Percentiles rank a stretch among this genome's conserved stretches.
Conservation (phyloP, 2,797 vertebrate genomes). For the Sus cebifrons region DNA sequence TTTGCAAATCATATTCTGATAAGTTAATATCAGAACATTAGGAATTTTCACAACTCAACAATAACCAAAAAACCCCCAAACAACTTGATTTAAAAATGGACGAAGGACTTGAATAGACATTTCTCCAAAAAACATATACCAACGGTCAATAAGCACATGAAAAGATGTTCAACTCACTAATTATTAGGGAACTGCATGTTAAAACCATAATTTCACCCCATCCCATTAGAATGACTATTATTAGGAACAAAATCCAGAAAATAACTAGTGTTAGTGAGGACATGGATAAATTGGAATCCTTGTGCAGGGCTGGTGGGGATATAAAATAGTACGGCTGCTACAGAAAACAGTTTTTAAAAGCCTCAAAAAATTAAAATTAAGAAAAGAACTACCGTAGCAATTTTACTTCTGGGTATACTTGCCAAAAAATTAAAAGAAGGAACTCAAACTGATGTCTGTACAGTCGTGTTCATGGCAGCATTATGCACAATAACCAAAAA, state of each 20-base stretch:
- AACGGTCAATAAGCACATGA: neutral
- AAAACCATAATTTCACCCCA: neutral
- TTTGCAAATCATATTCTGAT: neutral
- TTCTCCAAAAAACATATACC: neutral
- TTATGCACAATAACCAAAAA: neutral
- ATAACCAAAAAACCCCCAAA: neutral
- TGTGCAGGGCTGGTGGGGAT: neutral
- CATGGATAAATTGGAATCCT: neutral
- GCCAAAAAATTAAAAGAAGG: neutral
- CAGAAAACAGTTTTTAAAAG: neutral
- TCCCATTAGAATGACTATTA: neutral
- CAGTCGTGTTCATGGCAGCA: too few relatives aligned
- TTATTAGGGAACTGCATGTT: neutral
- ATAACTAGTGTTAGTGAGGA: neutral
- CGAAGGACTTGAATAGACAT: constrained; percentile 8
- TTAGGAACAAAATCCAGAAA: neutral
- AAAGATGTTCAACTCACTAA: neutral
- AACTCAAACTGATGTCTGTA: neutral
- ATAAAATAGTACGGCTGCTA: neutral
- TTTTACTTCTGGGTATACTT: neutral
- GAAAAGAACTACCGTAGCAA: constrained; percentile 3
- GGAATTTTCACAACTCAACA: constrained; percentile 22
- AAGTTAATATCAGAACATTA: neutral
- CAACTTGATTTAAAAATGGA: neutral
- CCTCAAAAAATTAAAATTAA: neutral